phyloP scores from a whole-genome alignment of 2,888 invertebrate genomes.

The Mamestra brassicae region DNA sequence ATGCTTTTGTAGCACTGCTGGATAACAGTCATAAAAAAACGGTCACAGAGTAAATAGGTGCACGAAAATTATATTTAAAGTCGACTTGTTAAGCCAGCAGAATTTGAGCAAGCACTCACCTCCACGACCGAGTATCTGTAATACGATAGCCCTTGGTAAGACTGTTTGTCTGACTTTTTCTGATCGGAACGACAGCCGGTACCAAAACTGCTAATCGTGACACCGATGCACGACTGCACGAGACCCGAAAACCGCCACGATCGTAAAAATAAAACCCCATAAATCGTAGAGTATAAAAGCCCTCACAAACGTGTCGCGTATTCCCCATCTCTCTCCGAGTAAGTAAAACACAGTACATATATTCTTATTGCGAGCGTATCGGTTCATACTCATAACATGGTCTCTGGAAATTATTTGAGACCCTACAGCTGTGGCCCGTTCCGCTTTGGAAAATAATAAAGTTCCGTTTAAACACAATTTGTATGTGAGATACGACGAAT shows the following conservation, averaged over 20 bases:
- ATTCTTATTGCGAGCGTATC: conserved; percentile 78
- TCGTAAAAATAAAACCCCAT: not conserved
- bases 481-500: conserved; percentile 89
- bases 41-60: too few relatives aligned
- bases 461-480: conserved; percentile 89
- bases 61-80: too few relatives aligned
- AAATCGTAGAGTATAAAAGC: conserved; percentile 65
- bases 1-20: too few relatives aligned
- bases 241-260: too few relatives aligned
- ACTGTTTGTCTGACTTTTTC: too few relatives aligned
- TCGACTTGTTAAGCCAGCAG: too few relatives aligned
- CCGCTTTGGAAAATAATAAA: conserved; percentile 88
- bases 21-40: too few relatives aligned
- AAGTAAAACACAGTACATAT: conserved; percentile 80
- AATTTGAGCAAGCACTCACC: too few relatives aligned
- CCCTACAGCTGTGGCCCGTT: conserved; percentile 83
- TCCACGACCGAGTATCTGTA: too few relatives aligned
- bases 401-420: conserved; percentile 86
- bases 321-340: conserved; percentile 79
- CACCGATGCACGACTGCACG: not conserved
- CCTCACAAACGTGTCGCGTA: conserved; percentile 66
- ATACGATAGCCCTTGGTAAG: too few relatives aligned
- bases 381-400: conserved; percentile 74
- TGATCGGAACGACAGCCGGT: too few relatives aligned
- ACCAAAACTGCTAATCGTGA: not conserved